These are phyloP conservation scores for Prosapia bicincta DNA, from an alignment of 2,888 invertebrate species.

Conservation along the genomic window DNA sequence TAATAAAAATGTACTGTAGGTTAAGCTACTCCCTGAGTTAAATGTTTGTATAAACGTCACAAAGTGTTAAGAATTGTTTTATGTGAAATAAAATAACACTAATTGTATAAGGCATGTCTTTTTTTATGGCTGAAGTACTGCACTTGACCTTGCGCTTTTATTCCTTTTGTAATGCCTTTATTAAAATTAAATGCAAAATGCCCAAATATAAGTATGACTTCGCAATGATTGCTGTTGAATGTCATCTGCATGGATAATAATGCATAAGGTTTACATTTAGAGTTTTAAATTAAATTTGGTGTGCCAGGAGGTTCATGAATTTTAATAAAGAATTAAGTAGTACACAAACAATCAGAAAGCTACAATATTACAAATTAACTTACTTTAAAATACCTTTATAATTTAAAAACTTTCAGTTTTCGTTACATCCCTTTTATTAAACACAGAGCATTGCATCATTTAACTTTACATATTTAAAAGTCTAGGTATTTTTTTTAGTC, in stretches of 20 bases:
- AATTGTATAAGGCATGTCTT: conserved; percentile 23
- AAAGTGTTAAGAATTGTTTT: conserved; percentile 15
- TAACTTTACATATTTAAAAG: too few relatives aligned
- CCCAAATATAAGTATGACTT: not conserved
- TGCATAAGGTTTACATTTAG: too few relatives aligned
- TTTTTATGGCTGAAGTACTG: conserved; percentile 11
- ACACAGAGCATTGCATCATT: too few relatives aligned
- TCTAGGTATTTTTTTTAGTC: too few relatives aligned
- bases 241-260: not conserved
- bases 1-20: conserved; percentile 23
- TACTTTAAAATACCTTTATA: too few relatives aligned
- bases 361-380: too few relatives aligned
- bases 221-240: not conserved
- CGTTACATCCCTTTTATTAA: too few relatives aligned
- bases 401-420: too few relatives aligned
- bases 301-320: too few relatives aligned
- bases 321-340: too few relatives aligned
- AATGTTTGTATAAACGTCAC: conserved; percentile 27
- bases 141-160: not conserved
- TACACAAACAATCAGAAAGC: too few relatives aligned
- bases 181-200: not conserved
- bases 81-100: conserved; percentile 21
- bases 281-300: too few relatives aligned
- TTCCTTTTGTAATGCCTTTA: not conserved
- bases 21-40: conserved; percentile 21